These are phyloP conservation scores for Dryadula phaetusa DNA, from an alignment of 2,888 invertebrate genomes.

Conservation along the genomic window DNA sequence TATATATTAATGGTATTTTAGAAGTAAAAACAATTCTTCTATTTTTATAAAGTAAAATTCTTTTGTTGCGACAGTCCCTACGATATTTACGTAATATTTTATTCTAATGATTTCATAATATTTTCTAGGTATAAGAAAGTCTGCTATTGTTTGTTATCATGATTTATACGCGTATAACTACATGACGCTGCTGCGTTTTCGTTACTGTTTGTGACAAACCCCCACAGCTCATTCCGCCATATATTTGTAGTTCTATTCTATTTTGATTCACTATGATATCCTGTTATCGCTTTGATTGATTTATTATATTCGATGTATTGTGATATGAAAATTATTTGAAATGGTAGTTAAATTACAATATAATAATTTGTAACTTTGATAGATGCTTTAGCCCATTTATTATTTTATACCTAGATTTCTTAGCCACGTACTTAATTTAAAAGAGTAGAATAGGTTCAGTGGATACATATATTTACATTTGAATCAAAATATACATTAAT, in stretches of 20 bases:
- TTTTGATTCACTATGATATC: slow-evolving; percentile 23
- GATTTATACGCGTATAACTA: slow-evolving; percentile 36
- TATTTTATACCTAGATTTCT: too few relatives aligned
- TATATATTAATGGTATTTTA: neutral
- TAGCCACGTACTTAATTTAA: too few relatives aligned
- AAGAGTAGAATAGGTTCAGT: neutral
- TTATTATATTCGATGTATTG: slow-evolving; percentile 25
- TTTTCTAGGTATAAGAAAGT: slow-evolving; percentile 27
- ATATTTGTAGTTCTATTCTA: slow-evolving; percentile 22
- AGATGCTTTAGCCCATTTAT: slow-evolving; percentile 5
- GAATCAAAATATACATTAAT: neutral
- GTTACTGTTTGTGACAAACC: slow-evolving; percentile 36
- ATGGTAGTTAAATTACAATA: slow-evolving; percentile 7
- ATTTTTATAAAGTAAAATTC: neutral
- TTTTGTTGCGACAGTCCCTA: neutral
- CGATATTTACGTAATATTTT: neutral
- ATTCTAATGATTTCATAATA: neutral
- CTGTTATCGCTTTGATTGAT: slow-evolving; percentile 31
- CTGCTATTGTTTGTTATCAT: slow-evolving; percentile 34
- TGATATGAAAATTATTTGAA: slow-evolving; percentile 3
- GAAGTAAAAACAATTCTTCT: neutral
- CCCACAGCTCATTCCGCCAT: slow-evolving; percentile 33
- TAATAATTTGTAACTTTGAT: neutral
- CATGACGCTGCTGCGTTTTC: slow-evolving; percentile 39
- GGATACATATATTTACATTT: neutral